phyloP scores from a whole-genome alignment of 2,113 vertebrate genomes.

The Acanthisitta chloris region DNA sequence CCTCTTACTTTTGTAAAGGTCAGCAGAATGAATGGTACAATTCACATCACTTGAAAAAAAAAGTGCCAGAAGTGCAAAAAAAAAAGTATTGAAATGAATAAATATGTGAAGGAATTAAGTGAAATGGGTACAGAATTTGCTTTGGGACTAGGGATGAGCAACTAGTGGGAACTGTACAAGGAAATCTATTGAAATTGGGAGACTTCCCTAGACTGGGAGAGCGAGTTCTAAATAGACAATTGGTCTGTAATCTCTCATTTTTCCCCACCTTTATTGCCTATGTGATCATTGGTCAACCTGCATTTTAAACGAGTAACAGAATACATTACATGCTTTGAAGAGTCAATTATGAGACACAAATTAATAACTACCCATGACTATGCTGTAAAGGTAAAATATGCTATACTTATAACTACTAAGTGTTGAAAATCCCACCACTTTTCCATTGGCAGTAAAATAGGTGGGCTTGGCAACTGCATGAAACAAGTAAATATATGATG shows the following conservation, averaged over 20 bases:
- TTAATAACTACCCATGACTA: background rate
- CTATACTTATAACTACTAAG: background rate
- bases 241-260: background rate
- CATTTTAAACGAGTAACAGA: background rate
- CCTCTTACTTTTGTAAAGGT: background rate
- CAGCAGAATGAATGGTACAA: background rate
- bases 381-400: background rate
- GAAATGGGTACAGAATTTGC: background rate
- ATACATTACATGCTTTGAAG: background rate
- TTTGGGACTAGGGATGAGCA: background rate
- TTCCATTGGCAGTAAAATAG: background rate
- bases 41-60: background rate
- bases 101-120: background rate
- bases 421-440: background rate
- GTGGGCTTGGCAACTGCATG: background rate
- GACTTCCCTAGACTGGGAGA: background rate
- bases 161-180: background rate
- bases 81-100: background rate
- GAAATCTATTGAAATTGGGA: background rate
- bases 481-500: background rate
- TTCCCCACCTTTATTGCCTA: background rate
- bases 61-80: background rate
- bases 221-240: background rate
- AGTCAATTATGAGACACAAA: background rate
- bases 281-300: background rate